Evolutionary conservation across 2,797 vertebrate genomes (phyloP), one percentile per base, ranked within the genome.

Genomic region (Cynopterus sphinx): DNA sequence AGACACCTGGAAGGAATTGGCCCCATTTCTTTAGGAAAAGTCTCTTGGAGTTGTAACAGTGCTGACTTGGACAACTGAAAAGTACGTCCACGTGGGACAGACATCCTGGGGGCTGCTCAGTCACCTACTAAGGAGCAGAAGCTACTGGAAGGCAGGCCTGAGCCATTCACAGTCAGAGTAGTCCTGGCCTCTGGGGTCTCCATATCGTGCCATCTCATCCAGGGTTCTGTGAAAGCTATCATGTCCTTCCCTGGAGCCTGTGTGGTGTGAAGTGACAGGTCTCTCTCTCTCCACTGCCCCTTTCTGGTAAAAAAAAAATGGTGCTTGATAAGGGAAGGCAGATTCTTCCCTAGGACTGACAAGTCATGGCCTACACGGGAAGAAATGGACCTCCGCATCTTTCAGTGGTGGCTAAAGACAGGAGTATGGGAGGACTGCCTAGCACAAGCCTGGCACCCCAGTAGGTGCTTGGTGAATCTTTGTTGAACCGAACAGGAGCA

Each of bases 271-370:
- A 65, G 39, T 83, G 70, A 94, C 84, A 74, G 78, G 86, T 97
- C 81, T 90, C 85, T 92, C 84, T 92, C 91, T 82, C 85, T 92
- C 91, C 71, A 95, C 94, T 97, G 93, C 96, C 91, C 95, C 89
- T 96, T 97, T 93, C 87, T 92, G 95, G 95, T 86, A 82, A 92
- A 84, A 92, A 92, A 94, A 95, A 95, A 88, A 94, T 97, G 97
- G 97, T 97, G 97, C 97, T 98, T 95, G 96, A 95, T 81, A 82
- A 87, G 95, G 87, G 87, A 95, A 96, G 43, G 85, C 90, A 82
- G 55, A 81, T 22, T 91, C 91, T 94, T 97, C 87, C 93, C 59
- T 67, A 57, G 28, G 87, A 91, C 68, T 84, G 97, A 92, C 0
- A 28, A 51, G 51, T 51, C 39, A 31, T 1, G 73, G 78, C 93